Base-by-base conservation (phyloP, 2,797 vertebrate genomes). In the Okamejei kenojei region DNA sequence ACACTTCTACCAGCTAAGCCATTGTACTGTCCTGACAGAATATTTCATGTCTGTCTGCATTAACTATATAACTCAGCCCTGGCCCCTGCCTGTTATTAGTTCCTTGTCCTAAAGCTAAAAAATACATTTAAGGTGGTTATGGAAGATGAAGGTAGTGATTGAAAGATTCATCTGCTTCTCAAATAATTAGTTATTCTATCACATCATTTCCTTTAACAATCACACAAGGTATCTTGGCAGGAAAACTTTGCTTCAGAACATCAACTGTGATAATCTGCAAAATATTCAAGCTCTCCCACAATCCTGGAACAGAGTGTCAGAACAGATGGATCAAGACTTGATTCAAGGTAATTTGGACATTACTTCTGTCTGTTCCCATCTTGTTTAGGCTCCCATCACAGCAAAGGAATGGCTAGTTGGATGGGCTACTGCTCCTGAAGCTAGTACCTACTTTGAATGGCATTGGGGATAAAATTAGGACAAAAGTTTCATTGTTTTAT, bases 221-320 rank as follows among this genome's bases (percentile, higher is more conserved):
- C 6, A 10, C 0, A 0, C 76, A 95, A 98, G 97, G 94, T 98
- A 96, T 93, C 93, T 98, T 94, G 97, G 96, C 94, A 97, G 96
- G 93, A 97, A 96, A 68, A 94, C 95, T 23, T 95, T 99, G 23
- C 94, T 99, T 10, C 96, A 96, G 81, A 95, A 94, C 0, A 35
- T 98, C 93, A 96, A 95, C 3, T 95, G 96, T 35, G 95, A 95
- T 71, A 95, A 96, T 80, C 94, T 98, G 76, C 93, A 94, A 0
- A 94, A 95, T 0, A 86, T 98, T 94, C 97, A 97, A 93, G 95
- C 96, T 0, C 95, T 97, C 9, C 96, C 97, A 0, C 95, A 95
- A 93, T 94, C 95, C 93, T 99, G 98, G 98, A 95, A 96, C 77
- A 94, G 35, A n/a, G 93, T 96, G 79, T 71, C 95, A 84, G 95